A percentile compares a stretch with the other conserved stretches of the same genome.
Conservation (phyloP, 2,797 vertebrate species). For the Takifugu ocellatus region DNA sequence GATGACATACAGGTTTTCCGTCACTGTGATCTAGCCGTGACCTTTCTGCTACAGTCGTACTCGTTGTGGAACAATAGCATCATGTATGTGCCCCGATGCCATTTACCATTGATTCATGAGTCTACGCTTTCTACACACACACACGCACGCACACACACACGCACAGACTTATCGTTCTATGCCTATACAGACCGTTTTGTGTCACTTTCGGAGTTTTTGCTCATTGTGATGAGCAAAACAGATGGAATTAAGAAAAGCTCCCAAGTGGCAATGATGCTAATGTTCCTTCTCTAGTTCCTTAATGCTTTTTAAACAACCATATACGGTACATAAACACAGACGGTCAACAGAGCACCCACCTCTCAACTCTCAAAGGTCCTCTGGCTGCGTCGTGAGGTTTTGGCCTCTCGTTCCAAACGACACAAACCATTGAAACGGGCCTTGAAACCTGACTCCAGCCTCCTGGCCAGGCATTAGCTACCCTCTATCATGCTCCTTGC, state of each 20-base stretch:
- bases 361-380: not conserved
- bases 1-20: conserved; percentile 39
- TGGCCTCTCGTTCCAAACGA: conserved; percentile 42
- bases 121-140: conserved; percentile 14
- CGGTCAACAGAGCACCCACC: conserved; percentile 7
- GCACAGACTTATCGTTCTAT: conserved; percentile 19
- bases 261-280: conserved; percentile 33
- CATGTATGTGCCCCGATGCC: conserved; percentile 17
- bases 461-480: conserved; percentile 55
- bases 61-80: conserved; percentile 16
- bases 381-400: conserved; percentile 27
- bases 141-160: conserved; percentile 27
- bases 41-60: conserved; percentile 31
- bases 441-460: conserved; percentile 46
- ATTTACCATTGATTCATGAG: conserved; percentile 24
- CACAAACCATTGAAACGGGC: conserved; percentile 50
- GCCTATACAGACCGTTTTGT: conserved; percentile 28
- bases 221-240: conserved; percentile 48
- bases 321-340: conserved; percentile 9
- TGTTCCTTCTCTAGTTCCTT: conserved; percentile 31
- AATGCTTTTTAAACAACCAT: conserved; percentile 40
- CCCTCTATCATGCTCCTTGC: conserved; percentile 52
- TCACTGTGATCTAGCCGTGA: conserved; percentile 24
- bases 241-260: conserved; percentile 41
- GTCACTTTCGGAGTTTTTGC: conserved; percentile 41